phyloP scores from a whole-genome alignment of 2,797 vertebrate genomes.

The Halcyon smyrnensis region DNA sequence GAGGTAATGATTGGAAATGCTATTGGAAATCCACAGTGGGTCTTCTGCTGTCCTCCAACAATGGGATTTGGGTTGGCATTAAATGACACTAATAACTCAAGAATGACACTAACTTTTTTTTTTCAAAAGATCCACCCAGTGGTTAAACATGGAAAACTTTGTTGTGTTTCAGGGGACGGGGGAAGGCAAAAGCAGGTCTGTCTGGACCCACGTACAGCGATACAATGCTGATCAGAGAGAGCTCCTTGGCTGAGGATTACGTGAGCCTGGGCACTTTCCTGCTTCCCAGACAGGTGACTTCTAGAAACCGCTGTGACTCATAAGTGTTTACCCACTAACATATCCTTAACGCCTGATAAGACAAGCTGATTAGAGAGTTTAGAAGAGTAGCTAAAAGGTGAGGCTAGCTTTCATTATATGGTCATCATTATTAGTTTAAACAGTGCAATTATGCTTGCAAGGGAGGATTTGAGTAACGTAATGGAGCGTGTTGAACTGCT shows the following conservation, averaged over 20 bases:
- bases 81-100: neutral
- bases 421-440: neutral
- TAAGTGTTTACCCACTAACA: neutral
- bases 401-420: neutral
- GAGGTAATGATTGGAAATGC: neutral
- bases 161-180: neutral
- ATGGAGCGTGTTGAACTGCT: accelerated
- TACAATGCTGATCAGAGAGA: neutral
- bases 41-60: neutral
- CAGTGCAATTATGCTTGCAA: neutral
- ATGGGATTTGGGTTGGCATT: neutral
- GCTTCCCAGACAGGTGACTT: neutral
- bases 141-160: neutral
- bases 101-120: neutral
- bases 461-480: neutral
- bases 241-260: neutral
- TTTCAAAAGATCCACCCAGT: neutral
- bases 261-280: neutral
- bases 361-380: neutral
- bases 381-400: neutral
- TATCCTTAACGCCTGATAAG: neutral
- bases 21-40: neutral
- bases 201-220: neutral
- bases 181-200: neutral
- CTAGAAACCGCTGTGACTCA: neutral